Evolutionary conservation across 2,113 vertebrate genomes (phyloP).

Genomic region (Leiothrix lutea): DNA sequence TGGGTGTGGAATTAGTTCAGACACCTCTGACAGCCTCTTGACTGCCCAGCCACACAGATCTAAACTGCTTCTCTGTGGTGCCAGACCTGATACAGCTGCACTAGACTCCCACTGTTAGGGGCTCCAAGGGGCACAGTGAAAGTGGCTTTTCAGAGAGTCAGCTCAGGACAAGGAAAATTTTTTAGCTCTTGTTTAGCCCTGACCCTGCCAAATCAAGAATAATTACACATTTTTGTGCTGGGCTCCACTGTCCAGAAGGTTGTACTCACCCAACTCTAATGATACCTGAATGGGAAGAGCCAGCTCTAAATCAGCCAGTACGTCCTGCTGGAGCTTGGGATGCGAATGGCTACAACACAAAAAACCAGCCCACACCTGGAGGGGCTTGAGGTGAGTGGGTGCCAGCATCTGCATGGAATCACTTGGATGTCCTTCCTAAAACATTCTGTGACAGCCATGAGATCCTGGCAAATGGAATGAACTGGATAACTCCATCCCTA

Average conservation of each 20-base stretch:
- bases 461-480: neutral
- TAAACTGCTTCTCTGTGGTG: neutral
- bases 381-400: neutral
- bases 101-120: neutral
- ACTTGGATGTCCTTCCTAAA: neutral
- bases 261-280: neutral
- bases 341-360: rapidly evolving
- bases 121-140: neutral
- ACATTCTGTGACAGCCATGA: rapidly evolving
- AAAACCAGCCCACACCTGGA: neutral
- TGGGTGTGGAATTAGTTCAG: neutral
- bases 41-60: neutral
- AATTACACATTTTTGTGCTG: neutral
- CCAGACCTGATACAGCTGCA: neutral
- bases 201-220: neutral
- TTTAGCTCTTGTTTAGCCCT: neutral
- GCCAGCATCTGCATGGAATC: neutral
- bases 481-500: neutral
- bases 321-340: neutral
- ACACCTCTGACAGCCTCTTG: neutral
- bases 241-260: neutral
- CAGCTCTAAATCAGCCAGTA: neutral
- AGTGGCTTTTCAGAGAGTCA: neutral
- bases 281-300: neutral
- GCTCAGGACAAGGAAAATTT: neutral